Evolutionary conservation across 2,888 invertebrate species (phyloP).

Genomic region (Drosophila demipolita): DNA sequence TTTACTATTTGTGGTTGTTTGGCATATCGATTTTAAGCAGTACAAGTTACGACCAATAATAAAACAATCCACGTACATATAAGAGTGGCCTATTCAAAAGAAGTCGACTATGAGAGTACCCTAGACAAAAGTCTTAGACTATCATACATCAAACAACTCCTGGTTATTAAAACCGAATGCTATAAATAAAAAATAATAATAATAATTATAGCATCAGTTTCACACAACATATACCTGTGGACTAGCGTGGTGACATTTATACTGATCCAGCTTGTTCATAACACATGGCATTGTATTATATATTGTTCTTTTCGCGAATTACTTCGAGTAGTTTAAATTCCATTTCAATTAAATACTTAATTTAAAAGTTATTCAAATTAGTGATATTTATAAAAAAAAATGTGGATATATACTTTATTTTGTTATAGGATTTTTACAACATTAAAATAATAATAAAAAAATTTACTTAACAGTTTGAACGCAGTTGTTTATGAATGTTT

Average conservation of each 20-base stretch:
- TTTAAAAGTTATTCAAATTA: background rate
- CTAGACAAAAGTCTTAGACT: background rate
- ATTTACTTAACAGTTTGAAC: background rate
- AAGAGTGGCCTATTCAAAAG: background rate
- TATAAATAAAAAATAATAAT: background rate
- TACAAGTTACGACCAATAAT: constrained; percentile 45
- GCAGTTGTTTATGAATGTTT: background rate
- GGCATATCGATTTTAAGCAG: constrained; percentile 77
- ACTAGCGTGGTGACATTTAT: background rate
- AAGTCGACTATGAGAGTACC: background rate
- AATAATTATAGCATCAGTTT: background rate
- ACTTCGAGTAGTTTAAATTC: background rate
- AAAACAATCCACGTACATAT: constrained; percentile 19
- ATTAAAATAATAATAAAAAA: too few relatives aligned
- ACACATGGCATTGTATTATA: background rate
- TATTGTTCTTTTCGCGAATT: background rate
- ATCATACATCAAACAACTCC: background rate
- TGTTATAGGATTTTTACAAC: too few relatives aligned
- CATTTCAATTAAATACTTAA: background rate
- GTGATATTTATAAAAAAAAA: background rate
- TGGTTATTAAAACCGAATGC: background rate
- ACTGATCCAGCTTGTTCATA: background rate
- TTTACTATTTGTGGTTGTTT: constrained; percentile 26
- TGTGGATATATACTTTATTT: background rate
- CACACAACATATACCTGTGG: background rate